These are phyloP conservation scores for Rhinoderma darwinii DNA, from an alignment of 2,113 vertebrate species.

Conservation along the genomic window DNA sequence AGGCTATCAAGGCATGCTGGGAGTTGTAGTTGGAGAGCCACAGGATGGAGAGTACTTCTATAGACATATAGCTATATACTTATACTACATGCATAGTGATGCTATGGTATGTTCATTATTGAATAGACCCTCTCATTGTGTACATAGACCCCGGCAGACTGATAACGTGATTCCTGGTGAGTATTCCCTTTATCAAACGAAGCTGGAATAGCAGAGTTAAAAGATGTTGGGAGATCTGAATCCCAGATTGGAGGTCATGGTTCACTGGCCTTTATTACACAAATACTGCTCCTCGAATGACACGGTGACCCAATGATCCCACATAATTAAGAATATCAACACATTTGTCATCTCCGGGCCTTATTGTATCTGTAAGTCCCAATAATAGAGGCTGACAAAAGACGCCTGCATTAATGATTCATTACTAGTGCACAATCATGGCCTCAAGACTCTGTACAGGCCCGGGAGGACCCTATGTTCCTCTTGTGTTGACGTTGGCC, in stretches of 20 bases:
- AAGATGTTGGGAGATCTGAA: background rate
- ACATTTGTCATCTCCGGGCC: conserved; percentile 26
- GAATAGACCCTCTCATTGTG: background rate
- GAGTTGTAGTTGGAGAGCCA: no score
- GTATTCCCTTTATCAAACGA: background rate
- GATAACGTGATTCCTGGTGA: background rate
- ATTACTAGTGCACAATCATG: background rate
- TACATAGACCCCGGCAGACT: background rate
- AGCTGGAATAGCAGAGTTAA: background rate
- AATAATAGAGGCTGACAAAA: background rate
- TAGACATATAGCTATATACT: no score
- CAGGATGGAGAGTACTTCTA: no score
- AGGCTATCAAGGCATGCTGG: no score
- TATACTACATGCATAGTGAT: no score
- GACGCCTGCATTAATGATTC: background rate
- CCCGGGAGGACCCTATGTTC: background rate
- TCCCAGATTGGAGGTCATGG: conserved; percentile 18
- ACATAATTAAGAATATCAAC: conserved; percentile 28
- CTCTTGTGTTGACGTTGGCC: background rate
- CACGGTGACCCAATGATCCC: conserved; percentile 21
- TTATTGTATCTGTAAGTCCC: background rate
- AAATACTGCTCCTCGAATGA: background rate
- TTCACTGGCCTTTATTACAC: conserved; percentile 25
- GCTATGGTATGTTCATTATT: background rate
- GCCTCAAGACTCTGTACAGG: background rate